Base-by-base conservation (phyloP, 2,797 vertebrate genomes). In the Myripristis murdjan region DNA sequence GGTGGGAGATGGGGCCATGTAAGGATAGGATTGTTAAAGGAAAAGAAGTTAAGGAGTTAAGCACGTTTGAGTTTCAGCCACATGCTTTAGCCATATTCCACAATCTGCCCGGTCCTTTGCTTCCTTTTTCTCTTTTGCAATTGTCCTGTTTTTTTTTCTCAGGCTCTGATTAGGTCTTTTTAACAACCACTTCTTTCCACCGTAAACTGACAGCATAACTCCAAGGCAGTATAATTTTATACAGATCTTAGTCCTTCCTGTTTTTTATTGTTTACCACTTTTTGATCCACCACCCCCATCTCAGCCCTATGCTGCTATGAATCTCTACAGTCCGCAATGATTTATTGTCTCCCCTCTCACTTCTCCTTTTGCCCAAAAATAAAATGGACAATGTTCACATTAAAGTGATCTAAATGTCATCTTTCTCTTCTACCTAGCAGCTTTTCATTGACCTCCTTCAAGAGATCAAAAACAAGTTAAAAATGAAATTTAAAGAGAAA, bases 291-390 rank as follows among this genome's bases (percentile, higher is more conserved):
- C 54, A 18, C 14, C 11, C 15, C 24, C 6, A n/a, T 54, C 52
- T 51, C 56, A 57, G 47, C 6, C 20, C 24, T 7, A 33, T 41
- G 35, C 33, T 26, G 1, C 71, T 31, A 9, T 44, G 24, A 69
- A 66, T 73, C 69, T 73, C 59, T 31, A 18, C 56, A 49, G 49
- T 72, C 35, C 23, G 65, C 43, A 23, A 5, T 28, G 10, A 62
- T 54, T 73, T 58, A 33, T 44, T 24, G 5, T 70, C 35, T 58
- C 11, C 47, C 16, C 44, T n/a, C n/a, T 65, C 49, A 63, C 53
- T 22, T 64, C 58, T 47, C 74, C 57, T 76, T 86, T 86, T 81
- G 79, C 74, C 73, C 77, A 82, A 2, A n/a, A 86, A 70, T 70
- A 20, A 84, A 82, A 58, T 54, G 73, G 68, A 68, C 9, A 79